Conservation (phyloP, 2,888 invertebrate genomes). For the Netelia virgata region DNA sequence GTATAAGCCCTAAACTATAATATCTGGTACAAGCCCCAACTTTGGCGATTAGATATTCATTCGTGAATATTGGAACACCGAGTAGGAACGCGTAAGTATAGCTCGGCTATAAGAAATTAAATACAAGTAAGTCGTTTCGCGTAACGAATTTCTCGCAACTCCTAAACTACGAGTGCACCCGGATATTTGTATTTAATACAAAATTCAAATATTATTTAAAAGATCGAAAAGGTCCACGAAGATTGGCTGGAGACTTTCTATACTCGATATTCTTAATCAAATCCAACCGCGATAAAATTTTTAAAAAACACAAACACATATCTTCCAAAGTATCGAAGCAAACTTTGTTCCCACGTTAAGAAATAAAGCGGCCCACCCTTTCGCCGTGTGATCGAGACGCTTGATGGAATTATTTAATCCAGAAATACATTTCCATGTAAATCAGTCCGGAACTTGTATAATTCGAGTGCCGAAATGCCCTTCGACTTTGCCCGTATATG, state of each 20-base stretch:
- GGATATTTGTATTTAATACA: no score
- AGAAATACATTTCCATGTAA: neutral
- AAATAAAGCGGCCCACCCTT: neutral
- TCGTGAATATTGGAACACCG: slow-evolving; percentile 57
- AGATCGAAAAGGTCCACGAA: no score
- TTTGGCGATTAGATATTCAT: slow-evolving; percentile 55
- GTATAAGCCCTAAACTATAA: slow-evolving; percentile 61
- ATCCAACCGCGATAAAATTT: no score
- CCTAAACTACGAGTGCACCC: no score
- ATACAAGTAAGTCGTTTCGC: slow-evolving; percentile 22
- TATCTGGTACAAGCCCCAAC: slow-evolving; percentile 43
- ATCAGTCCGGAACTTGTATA: neutral
- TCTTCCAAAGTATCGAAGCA: no score
- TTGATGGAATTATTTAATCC: slow-evolving; percentile 3
- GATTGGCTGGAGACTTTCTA: no score
- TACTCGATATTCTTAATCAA: no score
- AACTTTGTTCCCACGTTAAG: no score
- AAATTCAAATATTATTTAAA: no score
- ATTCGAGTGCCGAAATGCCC: slow-evolving; percentile 70
- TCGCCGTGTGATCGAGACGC: neutral
- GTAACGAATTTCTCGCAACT: no score
- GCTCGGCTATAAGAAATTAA: slow-evolving; percentile 11
- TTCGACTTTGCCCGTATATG: slow-evolving; percentile 63
- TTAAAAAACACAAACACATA: no score
- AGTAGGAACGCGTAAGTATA: slow-evolving; percentile 1